Conservation (phyloP, 2,113 vertebrate genomes). For the Scatophagus argus region DNA sequence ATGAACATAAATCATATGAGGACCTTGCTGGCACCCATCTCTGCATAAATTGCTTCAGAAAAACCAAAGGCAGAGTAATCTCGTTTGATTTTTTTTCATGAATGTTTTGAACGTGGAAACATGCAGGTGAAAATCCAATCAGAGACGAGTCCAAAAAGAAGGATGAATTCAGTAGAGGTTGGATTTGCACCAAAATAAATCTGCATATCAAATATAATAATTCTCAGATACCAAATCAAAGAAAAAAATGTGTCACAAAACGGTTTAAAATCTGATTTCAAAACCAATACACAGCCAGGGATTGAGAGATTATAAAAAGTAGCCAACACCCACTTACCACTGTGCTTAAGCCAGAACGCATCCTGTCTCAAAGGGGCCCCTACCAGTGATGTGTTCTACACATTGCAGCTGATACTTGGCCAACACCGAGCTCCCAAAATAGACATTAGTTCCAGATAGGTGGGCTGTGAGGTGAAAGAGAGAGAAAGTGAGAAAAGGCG, state of each 20-base stretch:
- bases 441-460: constrained; percentile 69
- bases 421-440: constrained; percentile 65
- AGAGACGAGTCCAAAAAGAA: background rate
- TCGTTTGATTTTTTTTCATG: constrained; percentile 1
- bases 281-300: background rate
- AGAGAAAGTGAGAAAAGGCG: constrained; percentile 52
- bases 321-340: constrained; percentile 43
- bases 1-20: constrained; percentile 18
- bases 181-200: background rate
- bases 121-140: constrained; percentile 28
- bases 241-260: background rate
- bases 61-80: background rate
- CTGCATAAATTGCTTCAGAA: background rate
- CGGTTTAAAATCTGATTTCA: constrained; percentile 6
- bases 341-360: constrained; percentile 47
- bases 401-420: constrained; percentile 68
- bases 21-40: background rate
- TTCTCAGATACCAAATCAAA: background rate
- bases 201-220: background rate
- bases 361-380: constrained; percentile 54
- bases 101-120: constrained; percentile 19
- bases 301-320: constrained; percentile 43
- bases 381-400: constrained; percentile 67
- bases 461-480: constrained; percentile 61
- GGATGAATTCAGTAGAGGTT: background rate